Evolutionary conservation across 2,797 vertebrate genomes (phyloP), one percentile per base, ranked within the genome.

Genomic region (Diplodus puntazzo): DNA sequence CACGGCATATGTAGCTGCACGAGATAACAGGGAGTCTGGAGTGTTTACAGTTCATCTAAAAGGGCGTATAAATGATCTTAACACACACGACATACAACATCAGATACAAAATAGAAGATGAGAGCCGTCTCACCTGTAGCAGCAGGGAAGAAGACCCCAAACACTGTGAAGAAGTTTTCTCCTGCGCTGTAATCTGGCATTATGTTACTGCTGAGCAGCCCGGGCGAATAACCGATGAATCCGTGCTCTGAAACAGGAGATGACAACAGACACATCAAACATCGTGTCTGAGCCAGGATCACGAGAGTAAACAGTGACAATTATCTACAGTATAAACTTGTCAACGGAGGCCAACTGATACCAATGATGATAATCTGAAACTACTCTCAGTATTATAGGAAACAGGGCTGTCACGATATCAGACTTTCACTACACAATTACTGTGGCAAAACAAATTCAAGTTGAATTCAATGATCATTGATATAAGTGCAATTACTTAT

Each of bases 121-220:
- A 27, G 34, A 10, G 10, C 52, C 17, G 3, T 16, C 55, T 87
- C 92, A 99, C 98, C 98, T 96, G 98, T 99, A 7, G 98, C 98
- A 80, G 97, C 96, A 12, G 98, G 98, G 90, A 99, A 99, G 88
- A 99, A 99, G 64, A 99, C 98, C 50, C 98, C 98, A 83, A 99
- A 99, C 49, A 99, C 97, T 0, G 96, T 97, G 94, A 99, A 99
- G 94, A 99, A 99, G 76, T 90, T 96, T 92, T 99, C 98, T 64
- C 96, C 97, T 0, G 95, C 91, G 60, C 88, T 97, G 90, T 99
- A 99, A 84, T 97, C 96, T 0, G 98, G 98, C 81, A 96, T 88
- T 0, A 89, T 93, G 92, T 99, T 99, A 81, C 94, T 97, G 74
- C 77, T 78, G 68, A 99, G 95, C 69, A 99, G 92, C 75, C 94